Evolutionary conservation across 2,888 invertebrate genomes (phyloP).

Genomic region (Dromius quadrimaculatus): DNA sequence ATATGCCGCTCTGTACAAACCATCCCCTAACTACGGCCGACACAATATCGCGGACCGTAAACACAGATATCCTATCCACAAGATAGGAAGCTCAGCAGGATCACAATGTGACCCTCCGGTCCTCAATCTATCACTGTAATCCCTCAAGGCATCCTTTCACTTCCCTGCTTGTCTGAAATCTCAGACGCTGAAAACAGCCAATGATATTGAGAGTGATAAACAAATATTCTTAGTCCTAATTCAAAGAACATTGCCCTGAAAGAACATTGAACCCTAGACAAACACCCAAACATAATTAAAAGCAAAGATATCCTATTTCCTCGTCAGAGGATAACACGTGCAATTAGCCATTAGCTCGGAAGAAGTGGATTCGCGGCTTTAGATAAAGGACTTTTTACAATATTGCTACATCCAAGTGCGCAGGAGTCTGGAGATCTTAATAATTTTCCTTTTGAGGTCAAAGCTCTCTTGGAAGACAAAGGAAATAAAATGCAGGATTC

Average conservation of each 20-base stretch:
- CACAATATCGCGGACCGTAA: constrained; percentile 1
- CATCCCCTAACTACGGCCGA: neutral
- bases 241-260: constrained; percentile 10
- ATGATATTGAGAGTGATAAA: constrained; percentile 4
- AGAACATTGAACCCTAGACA: neutral
- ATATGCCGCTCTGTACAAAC: neutral
- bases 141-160: constrained; percentile 9
- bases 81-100: neutral
- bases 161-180: neutral
- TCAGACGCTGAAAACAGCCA: constrained; percentile 14
- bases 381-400: constrained; percentile 18
- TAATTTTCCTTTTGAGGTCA: constrained; percentile 1
- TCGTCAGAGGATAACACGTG: neutral
- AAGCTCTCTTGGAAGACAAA: neutral
- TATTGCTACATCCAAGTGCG: neutral
- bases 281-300: constrained; percentile 21
- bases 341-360: constrained; percentile 7
- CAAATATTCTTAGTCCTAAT: constrained; percentile 7
- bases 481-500: too few relatives aligned
- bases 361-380: constrained; percentile 3
- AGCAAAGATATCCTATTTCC: constrained; percentile 8
- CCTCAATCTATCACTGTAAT: constrained; percentile 23
- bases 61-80: constrained; percentile 15
- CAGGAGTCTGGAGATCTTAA: neutral
- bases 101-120: constrained; percentile 7